Percentiles rank a stretch among this genome's conserved stretches.
Evolutionary conservation across 2,888 invertebrate species (phyloP).

Genomic region (Eremobia ochroleuca): DNA sequence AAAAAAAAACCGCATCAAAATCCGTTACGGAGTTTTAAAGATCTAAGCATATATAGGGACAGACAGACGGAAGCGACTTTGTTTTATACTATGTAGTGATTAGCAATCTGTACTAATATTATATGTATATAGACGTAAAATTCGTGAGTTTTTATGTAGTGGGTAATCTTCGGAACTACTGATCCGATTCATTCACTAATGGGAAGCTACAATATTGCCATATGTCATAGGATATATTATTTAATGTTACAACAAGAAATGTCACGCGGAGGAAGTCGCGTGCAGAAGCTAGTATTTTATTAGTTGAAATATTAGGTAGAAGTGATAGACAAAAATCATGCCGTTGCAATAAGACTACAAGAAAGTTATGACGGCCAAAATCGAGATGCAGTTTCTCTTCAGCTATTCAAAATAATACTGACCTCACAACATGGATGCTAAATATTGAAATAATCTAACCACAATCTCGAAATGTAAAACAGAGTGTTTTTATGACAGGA

Average conservation of each 20-base stretch:
- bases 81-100: too few relatives aligned
- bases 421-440: conserved; percentile 20
- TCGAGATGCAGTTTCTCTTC: conserved; percentile 49
- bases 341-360: conserved; percentile 36
- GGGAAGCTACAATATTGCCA: background rate
- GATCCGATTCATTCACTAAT: background rate
- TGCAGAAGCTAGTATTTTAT: background rate
- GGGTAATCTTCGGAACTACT: background rate
- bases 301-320: conserved; percentile 35
- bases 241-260: background rate
- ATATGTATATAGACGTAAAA: background rate
- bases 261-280: background rate
- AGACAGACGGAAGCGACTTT: too few relatives aligned
- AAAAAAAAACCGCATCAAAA: too few relatives aligned
- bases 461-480: background rate
- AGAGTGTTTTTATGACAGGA: background rate
- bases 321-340: conserved; percentile 28
- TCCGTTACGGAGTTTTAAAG: too few relatives aligned
- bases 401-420: conserved; percentile 28
- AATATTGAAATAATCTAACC: conserved; percentile 9
- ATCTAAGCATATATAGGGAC: too few relatives aligned
- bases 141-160: too few relatives aligned
- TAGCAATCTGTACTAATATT: too few relatives aligned
- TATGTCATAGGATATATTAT: background rate
- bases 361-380: conserved; percentile 50